These are phyloP conservation scores for Brachyhypopomus occidentalis DNA, from an alignment of 2,113 vertebrate species.

Conservation along the genomic window DNA sequence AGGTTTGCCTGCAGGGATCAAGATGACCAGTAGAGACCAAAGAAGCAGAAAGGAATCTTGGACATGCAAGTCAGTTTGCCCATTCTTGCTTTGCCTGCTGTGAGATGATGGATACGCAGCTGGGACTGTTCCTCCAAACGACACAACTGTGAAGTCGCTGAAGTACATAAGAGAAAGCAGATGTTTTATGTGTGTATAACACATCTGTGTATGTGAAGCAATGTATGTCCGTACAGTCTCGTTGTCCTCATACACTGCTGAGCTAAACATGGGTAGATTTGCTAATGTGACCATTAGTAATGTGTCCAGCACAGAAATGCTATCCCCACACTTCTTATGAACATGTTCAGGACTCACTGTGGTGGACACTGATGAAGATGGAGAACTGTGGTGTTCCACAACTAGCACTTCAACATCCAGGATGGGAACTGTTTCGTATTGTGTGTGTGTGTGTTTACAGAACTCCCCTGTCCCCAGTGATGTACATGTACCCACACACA, in stretches of 20 bases:
- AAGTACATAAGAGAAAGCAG: conserved; percentile 58
- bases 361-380: not conserved
- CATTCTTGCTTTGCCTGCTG: conserved; percentile 18
- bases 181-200: conserved; percentile 63
- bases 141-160: conserved; percentile 60
- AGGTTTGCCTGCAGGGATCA: conserved; percentile 22
- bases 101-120: conserved; percentile 22
- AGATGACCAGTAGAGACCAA: conserved; percentile 68
- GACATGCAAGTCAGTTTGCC: conserved; percentile 32
- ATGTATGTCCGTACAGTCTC: conserved; percentile 45
- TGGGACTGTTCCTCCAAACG: not conserved
- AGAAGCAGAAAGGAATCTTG: conserved; percentile 61
- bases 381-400: conserved; percentile 30
- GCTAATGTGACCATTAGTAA: conserved; percentile 15
- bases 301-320: conserved; percentile 46
- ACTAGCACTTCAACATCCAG: conserved; percentile 28
- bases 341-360: not conserved
- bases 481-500: conserved; percentile 15
- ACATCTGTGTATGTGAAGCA: conserved; percentile 42
- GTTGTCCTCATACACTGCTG: conserved; percentile 52
- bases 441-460: conserved; percentile 45
- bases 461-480: conserved; percentile 26
- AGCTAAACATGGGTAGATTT: conserved; percentile 44
- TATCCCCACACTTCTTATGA: conserved; percentile 42
- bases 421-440: conserved; percentile 27